These are phyloP conservation scores for Periophthalmus magnuspinnatus DNA, from an alignment of 2,797 vertebrate genomes.

Conservation along the genomic window DNA sequence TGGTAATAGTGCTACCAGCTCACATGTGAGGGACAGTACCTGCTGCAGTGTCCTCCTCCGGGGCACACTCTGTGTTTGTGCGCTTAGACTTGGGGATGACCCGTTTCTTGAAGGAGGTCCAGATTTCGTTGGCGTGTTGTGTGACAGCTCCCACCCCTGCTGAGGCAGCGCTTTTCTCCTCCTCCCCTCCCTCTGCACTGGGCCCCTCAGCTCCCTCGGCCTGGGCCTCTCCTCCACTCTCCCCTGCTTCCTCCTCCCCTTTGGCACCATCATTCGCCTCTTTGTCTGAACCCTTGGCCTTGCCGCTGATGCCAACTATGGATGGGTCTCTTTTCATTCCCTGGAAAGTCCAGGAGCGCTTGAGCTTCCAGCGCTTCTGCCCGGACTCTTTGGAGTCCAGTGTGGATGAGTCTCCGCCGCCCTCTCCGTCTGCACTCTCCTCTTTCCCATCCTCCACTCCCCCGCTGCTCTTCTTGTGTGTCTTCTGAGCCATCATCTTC, in stretches of 20 bases:
- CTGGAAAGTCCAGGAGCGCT: constrained; percentile 85
- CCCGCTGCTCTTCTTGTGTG: constrained; percentile 75
- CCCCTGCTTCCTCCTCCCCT: constrained; percentile 47
- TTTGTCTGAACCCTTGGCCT: constrained; percentile 71
- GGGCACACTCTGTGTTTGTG: constrained; percentile 63
- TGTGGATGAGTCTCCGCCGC: constrained; percentile 74
- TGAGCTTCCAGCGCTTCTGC: constrained; percentile 82
- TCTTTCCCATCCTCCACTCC: constrained; percentile 68
- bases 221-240: constrained; percentile 29
- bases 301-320: constrained; percentile 75
- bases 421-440: constrained; percentile 68
- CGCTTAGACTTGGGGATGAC: constrained; percentile 81
- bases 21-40: constrained; percentile 14
- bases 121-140: constrained; percentile 82
- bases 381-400: constrained; percentile 80
- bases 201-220: constrained; percentile 5
- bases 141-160: constrained; percentile 60
- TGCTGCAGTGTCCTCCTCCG: constrained; percentile 68
- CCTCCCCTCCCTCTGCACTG: constrained; percentile 49
- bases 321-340: constrained; percentile 82
- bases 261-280: constrained; percentile 62
- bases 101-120: constrained; percentile 83
- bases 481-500: constrained; percentile 82
- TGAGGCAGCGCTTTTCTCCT: constrained; percentile 36
- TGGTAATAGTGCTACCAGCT: too few species aligned